A percentile compares a stretch with the other conserved stretches of the same genome.
Evolutionary conservation across 2,888 invertebrate species (phyloP).

Genomic region (Teinopalpus imperialis): DNA sequence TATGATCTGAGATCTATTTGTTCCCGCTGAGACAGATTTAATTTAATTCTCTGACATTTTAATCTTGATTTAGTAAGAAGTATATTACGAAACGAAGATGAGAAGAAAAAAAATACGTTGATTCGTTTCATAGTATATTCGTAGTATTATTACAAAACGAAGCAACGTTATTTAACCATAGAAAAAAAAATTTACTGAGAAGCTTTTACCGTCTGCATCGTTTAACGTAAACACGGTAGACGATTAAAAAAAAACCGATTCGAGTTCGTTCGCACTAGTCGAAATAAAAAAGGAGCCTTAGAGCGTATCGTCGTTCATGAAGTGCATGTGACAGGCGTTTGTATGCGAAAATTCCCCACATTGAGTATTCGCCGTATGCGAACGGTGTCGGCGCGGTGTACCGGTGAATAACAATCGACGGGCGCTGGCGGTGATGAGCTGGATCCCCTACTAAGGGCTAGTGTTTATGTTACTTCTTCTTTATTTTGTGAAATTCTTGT

Average conservation of each 20-base stretch:
- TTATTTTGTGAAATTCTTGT: too few relatives aligned
- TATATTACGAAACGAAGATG: too few relatives aligned
- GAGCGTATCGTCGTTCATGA: constrained; percentile 28
- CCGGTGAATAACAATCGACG: constrained; percentile 71
- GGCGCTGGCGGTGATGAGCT: constrained; percentile 56
- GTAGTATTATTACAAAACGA: too few relatives aligned
- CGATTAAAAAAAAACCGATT: constrained; percentile 23
- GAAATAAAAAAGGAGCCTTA: constrained; percentile 24
- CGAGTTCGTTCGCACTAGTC: constrained; percentile 18
- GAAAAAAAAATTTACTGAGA: neutral
- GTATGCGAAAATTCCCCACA: constrained; percentile 72
- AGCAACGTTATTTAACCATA: too few relatives aligned
- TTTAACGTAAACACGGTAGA: constrained; percentile 27
- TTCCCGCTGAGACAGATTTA: too few relatives aligned
- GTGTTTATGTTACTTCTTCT: too few relatives aligned
- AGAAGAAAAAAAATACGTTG: too few relatives aligned
- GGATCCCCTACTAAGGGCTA: constrained; percentile 38
- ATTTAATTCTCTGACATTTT: too few relatives aligned
- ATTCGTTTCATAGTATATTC: too few relatives aligned
- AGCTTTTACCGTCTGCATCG: neutral
- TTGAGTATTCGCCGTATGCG: constrained; percentile 69
- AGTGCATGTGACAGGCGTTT: constrained; percentile 33
- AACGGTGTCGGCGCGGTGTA: constrained; percentile 56
- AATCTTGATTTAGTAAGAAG: too few relatives aligned
- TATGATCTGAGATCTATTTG: too few relatives aligned